Evolutionary conservation across 2,888 invertebrate genomes (phyloP).

Genomic region (Parthenolecanium corni): DNA sequence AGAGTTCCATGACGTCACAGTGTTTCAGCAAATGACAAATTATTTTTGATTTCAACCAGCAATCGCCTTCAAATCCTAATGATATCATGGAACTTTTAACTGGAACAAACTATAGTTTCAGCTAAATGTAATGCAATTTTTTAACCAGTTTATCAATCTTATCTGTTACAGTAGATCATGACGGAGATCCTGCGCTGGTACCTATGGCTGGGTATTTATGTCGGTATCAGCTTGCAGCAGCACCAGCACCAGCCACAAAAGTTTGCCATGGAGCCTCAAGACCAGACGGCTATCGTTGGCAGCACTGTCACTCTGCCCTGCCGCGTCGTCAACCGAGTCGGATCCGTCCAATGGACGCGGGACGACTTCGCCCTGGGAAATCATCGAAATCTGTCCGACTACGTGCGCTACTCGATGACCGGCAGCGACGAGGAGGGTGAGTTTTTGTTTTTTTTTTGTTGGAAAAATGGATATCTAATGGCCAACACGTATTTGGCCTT

Average conservation of each 20-base stretch:
- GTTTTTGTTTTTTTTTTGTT: no score
- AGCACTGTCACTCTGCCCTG: slow-evolving; percentile 81
- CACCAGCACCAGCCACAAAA: slow-evolving; percentile 52
- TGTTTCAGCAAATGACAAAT: no score
- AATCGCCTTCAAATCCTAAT: no score
- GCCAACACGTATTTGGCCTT: no score
- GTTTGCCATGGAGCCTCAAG: slow-evolving; percentile 84
- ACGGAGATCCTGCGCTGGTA: slow-evolving; percentile 15
- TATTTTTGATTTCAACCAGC: no score
- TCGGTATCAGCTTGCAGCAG: not conserved
- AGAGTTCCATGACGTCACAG: no score
- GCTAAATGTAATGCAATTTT: no score
- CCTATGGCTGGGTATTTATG: slow-evolving; percentile 33
- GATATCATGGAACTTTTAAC: no score
- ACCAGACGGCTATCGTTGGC: slow-evolving; percentile 79
- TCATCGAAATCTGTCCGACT: slow-evolving; percentile 79
- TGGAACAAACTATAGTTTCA: no score
- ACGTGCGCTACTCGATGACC: slow-evolving; percentile 89
- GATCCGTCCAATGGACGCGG: slow-evolving; percentile 92
- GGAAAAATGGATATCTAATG: no score
- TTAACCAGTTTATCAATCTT: no score
- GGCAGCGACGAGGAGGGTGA: slow-evolving; percentile 89
- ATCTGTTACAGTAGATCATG: slow-evolving; percentile 13
- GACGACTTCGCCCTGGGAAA: slow-evolving; percentile 91
- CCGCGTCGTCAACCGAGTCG: slow-evolving; percentile 73